These are phyloP conservation scores for Zapornia atra DNA, from an alignment of 2,113 vertebrate species.

Conservation along the genomic window DNA sequence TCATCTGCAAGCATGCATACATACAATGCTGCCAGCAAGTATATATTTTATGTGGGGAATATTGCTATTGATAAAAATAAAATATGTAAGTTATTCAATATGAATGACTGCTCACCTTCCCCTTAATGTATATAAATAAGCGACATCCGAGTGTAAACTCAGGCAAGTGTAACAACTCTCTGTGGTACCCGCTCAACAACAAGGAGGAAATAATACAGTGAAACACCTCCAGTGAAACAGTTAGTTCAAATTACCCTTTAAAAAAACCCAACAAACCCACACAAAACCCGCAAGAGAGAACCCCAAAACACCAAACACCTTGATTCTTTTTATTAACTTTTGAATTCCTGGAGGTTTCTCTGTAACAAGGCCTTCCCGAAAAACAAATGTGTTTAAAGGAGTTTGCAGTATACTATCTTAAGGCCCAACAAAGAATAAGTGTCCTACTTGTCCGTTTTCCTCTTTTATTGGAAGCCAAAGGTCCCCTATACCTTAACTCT, in stretches of 20 bases:
- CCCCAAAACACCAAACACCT: neutral
- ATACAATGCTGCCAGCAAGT: neutral
- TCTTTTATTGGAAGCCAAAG: neutral
- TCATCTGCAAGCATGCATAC: neutral
- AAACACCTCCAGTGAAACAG: neutral
- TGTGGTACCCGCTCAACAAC: neutral
- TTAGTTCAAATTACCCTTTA: neutral
- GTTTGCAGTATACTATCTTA: neutral
- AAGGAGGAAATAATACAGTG: neutral
- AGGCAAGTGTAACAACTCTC: neutral
- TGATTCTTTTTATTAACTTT: neutral
- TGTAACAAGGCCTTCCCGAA: neutral
- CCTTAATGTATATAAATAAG: conserved; percentile 13
- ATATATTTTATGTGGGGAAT: neutral
- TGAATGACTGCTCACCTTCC: conserved; percentile 56
- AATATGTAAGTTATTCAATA: conserved; percentile 39
- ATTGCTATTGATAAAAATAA: conserved; percentile 37
- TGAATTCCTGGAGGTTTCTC: neutral
- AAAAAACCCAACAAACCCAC: neutral
- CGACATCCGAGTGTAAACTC: neutral
- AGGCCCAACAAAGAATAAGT: neutral
- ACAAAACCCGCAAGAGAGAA: neutral
- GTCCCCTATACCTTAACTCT: neutral
- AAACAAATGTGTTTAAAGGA: neutral
- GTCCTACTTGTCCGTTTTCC: neutral